A percentile compares a stretch with the other conserved stretches of the same genome.
Conservation (phyloP, 2,797 vertebrate species). For the Threskiornis aethiopicus region DNA sequence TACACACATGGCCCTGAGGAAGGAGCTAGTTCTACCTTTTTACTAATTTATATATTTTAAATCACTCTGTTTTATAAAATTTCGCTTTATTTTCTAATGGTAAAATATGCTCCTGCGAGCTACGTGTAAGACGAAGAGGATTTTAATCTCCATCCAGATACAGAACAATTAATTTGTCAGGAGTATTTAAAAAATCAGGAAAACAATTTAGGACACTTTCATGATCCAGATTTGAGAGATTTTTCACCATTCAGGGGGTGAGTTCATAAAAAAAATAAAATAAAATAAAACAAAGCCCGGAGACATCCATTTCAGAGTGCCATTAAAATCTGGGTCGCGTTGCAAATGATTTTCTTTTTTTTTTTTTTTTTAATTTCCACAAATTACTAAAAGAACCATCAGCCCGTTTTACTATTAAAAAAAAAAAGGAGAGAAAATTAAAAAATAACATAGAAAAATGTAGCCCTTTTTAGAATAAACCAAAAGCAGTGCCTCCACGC, state of each 20-base stretch:
- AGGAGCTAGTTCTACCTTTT: not conserved
- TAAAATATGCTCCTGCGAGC: not conserved
- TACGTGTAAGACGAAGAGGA: not conserved
- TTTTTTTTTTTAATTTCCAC: constrained; percentile 21
- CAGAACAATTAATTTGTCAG: not conserved
- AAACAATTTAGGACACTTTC: constrained; percentile 18
- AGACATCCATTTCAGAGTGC: constrained; percentile 20
- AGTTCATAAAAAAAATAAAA: not conserved
- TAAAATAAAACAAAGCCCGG: not conserved
- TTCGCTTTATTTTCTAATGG: not conserved
- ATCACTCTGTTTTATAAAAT: not conserved
- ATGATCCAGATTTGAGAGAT: constrained; percentile 22
- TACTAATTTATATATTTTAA: constrained; percentile 21
- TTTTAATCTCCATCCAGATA: not conserved
- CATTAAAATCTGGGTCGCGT: constrained; percentile 39
- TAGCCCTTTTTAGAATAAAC: not conserved
- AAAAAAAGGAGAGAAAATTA: not conserved
- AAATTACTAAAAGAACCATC: constrained; percentile 10
- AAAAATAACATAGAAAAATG: not conserved
- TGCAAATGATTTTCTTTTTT: constrained; percentile 1
- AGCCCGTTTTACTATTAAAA: not conserved
- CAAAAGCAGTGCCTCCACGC: not conserved
- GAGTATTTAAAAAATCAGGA: constrained; percentile 1
- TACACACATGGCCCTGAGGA: not conserved
- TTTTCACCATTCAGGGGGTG: not conserved